Evolutionary conservation across 2,113 vertebrate species (phyloP), one percentile per base, ranked within the genome.

Genomic region (Cryptomyrus ogoouensis): DNA sequence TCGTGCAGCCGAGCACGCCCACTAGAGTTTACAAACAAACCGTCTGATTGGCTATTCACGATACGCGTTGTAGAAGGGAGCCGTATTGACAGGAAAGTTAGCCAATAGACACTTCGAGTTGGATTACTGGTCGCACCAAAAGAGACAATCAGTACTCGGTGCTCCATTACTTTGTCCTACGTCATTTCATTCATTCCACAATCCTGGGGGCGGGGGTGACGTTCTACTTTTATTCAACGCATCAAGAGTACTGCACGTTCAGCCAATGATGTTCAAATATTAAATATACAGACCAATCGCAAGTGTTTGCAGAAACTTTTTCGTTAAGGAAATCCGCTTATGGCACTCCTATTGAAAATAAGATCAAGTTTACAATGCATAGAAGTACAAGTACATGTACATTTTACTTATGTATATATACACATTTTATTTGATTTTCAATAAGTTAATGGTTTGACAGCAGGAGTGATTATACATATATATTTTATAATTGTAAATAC

Each of bases 11-110:
- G 88, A 91, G 17, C 94, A 95, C 95, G 94, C 96, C 96, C 91
- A 93, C 93, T 91, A 92, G 91, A 85, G 91, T 92, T 94, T 91
- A 90, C 95, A 96, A 96, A 96, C 96, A 96, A 96, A 95, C 6
- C 27, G 7, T 27, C 0, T 90, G 94, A 96, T 96, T 96, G 95
- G 96, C 88, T 89, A 53, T 3, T 50, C 53, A 0, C 42, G 5
- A 31, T 89, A 91, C 77, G 89, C 91, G 88, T 88, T 4, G 5
- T 8, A 50, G 24, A 53, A 50, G 3, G 21, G 87, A 85, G 62
- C 31, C 42, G 24, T 92, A 94, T 50, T 91, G 93, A 92, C 91
- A 91, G 85, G 1, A 1, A 0, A 0, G 3, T 80, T 0, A 5
- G n/a, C 94, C 92, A 94, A 93, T 95, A 1, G 88, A 21, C n/a